Conservation (phyloP, 2,888 invertebrate species). For the Abrostola tripartita region DNA sequence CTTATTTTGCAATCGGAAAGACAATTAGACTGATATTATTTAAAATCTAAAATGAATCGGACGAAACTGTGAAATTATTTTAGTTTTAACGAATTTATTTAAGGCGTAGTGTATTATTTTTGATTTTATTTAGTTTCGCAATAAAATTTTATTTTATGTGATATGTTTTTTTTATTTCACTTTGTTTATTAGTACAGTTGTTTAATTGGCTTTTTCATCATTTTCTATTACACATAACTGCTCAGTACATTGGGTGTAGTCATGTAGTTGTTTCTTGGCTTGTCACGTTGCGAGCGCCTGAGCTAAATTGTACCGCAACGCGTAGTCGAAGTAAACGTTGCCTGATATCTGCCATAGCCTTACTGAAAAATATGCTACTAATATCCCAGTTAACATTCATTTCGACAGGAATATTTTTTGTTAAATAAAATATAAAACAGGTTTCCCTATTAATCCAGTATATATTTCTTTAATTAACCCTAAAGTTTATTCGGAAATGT, state of each 20-base stretch:
- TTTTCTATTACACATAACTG: background rate
- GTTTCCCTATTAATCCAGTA: too few species aligned
- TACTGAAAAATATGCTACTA: background rate
- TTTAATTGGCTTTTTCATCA: slow-evolving; percentile 13
- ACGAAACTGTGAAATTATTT: slow-evolving; percentile 48
- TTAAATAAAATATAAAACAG: too few species aligned
- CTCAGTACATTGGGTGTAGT: background rate
- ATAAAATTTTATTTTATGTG: slow-evolving; percentile 60
- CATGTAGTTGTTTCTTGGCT: background rate
- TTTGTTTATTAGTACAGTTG: slow-evolving; percentile 8
- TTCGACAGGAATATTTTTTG: too few species aligned
- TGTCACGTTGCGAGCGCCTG: slow-evolving; percentile 32
- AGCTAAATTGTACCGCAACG: slow-evolving; percentile 24
- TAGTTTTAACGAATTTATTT: slow-evolving; percentile 53
- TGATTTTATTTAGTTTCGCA: slow-evolving; percentile 66
- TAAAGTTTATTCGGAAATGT: too few species aligned
- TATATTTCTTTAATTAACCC: too few species aligned
- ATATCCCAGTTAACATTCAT: too few species aligned
- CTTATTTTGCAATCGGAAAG: slow-evolving; percentile 43
- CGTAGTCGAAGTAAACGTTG: slow-evolving; percentile 7
- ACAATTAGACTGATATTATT: slow-evolving; percentile 58
- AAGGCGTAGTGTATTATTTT: slow-evolving; percentile 65
- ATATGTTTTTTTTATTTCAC: slow-evolving; percentile 61
- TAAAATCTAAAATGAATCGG: slow-evolving; percentile 42
- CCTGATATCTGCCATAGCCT: background rate